Evolutionary conservation across 2,888 invertebrate species (phyloP).

Genomic region (Bursaphelenchus okinawaensis): DNA sequence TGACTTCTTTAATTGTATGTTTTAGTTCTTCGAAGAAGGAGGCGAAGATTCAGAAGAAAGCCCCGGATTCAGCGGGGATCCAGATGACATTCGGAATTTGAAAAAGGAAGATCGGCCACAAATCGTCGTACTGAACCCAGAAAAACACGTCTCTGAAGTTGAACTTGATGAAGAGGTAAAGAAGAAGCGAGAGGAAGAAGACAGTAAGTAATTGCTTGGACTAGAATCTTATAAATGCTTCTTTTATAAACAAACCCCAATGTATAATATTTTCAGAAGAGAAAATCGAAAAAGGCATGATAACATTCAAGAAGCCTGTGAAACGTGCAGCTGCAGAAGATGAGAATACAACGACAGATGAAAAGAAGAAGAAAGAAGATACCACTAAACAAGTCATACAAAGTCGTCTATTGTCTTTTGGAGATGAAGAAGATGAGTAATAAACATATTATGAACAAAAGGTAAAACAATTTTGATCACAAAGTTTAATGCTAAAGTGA

Average conservation of each 20-base stretch:
- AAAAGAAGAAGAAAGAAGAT: conserved; percentile 15
- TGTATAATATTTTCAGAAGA: conserved; percentile 29
- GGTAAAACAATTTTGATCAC: too few relatives aligned
- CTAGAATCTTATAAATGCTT: not conserved
- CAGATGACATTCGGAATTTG: conserved; percentile 33
- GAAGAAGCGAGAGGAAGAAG: conserved; percentile 42
- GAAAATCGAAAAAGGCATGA: conserved; percentile 47
- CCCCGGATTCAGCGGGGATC: conserved; percentile 25
- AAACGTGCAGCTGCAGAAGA: conserved; percentile 33
- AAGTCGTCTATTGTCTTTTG: conserved; percentile 37
- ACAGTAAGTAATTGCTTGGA: conserved; percentile 25
- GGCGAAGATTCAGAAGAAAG: conserved; percentile 35
- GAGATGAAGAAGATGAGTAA: conserved; percentile 43
- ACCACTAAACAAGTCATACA: conserved; percentile 16
- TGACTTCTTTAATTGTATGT: not conserved
- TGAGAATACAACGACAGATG: conserved; percentile 19
- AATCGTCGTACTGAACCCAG: conserved; percentile 44
- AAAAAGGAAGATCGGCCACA: conserved; percentile 49
- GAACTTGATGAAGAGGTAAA: conserved; percentile 41
- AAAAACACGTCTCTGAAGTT: conserved; percentile 41
- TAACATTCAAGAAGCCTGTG: conserved; percentile 49
- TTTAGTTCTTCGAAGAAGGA: conserved; percentile 16
- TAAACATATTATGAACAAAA: too few relatives aligned
- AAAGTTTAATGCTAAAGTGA: too few relatives aligned
- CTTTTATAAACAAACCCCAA: too few relatives aligned